A percentile compares a stretch with the other conserved stretches of the same genome.
phyloP scores from a whole-genome alignment of 2,888 invertebrate species.

The Drosophila anomelani region DNA sequence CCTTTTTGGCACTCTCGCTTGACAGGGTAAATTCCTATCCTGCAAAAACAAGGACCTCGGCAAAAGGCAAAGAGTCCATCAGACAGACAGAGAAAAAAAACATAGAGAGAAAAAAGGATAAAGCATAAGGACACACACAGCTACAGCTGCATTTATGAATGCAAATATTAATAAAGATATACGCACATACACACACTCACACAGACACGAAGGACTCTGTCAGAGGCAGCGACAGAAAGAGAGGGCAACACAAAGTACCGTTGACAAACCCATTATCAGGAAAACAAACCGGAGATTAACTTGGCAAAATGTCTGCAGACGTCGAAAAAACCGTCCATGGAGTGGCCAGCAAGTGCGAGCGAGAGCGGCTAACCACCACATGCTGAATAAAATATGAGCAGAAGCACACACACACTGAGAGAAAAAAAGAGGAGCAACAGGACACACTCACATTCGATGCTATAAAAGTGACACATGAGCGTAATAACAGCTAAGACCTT shows the following conservation, averaged over 20 bases:
- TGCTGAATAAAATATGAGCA: conserved; percentile 77
- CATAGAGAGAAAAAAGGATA: conserved; percentile 18
- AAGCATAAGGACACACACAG: conserved; percentile 12
- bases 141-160: conserved; percentile 46
- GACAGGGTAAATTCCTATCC: conserved; percentile 29
- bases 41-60: conserved; percentile 24
- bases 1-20: neutral
- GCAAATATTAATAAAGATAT: conserved; percentile 49
- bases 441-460: conserved; percentile 48
- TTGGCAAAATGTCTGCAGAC: conserved; percentile 80
- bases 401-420: conserved; percentile 19
- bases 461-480: conserved; percentile 75
- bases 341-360: conserved; percentile 31
- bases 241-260: conserved; percentile 69
- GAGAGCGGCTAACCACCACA: conserved; percentile 54
- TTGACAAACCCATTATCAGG: conserved; percentile 81
- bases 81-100: conserved; percentile 17
- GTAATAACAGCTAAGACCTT: conserved; percentile 79
- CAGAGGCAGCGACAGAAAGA: conserved; percentile 44
- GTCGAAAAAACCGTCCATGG: conserved; percentile 50
- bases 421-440: conserved; percentile 14
- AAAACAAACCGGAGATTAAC: conserved; percentile 81
- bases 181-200: conserved; percentile 1
- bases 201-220: conserved; percentile 2
- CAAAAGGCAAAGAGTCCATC: conserved; percentile 30